Conservation (phyloP, 1,140 invertebrate genomes). For the Eulimnadia texana region DNA sequence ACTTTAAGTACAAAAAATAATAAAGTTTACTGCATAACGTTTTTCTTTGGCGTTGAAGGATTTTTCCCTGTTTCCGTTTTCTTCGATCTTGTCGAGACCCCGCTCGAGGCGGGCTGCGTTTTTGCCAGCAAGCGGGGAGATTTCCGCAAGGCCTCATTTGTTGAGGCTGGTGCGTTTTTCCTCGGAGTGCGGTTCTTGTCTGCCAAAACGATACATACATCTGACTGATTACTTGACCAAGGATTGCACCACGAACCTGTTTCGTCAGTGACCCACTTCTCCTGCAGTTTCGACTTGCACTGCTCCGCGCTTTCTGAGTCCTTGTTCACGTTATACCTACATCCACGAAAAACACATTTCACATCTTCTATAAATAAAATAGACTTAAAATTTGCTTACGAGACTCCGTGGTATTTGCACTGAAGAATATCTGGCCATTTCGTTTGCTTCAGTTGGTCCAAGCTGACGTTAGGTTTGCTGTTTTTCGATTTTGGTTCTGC, state of each 20-base stretch:
- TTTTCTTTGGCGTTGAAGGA: not conserved
- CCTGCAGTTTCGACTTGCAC: slow-evolving; percentile 1
- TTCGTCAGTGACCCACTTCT: not conserved
- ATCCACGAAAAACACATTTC: not conserved
- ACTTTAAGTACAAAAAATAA: too few species aligned
- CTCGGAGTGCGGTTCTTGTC: not conserved
- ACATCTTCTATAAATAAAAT: not conserved
- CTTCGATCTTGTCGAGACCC: not conserved
- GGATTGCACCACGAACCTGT: slow-evolving; percentile 8
- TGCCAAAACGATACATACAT: slow-evolving; percentile 1
- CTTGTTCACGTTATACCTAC: not conserved
- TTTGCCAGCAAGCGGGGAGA: slow-evolving; percentile 3
- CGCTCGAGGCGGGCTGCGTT: not conserved
- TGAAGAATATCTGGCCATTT: not conserved
- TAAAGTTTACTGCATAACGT: not conserved
- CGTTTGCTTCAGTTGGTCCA: not conserved
- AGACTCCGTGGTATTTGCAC: not conserved
- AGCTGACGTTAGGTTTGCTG: not conserved
- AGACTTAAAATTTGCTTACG: not conserved
- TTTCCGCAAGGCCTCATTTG: not conserved
- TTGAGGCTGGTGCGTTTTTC: not conserved
- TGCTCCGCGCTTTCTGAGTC: slow-evolving; percentile 1
- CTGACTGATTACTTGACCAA: slow-evolving; percentile 8
- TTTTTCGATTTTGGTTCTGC: not conserved
- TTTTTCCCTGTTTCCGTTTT: not conserved